Percentiles rank a stretch among this genome's conserved stretches.
Conservation (phyloP, 2,113 vertebrate genomes). For the Heliornis fulica region DNA sequence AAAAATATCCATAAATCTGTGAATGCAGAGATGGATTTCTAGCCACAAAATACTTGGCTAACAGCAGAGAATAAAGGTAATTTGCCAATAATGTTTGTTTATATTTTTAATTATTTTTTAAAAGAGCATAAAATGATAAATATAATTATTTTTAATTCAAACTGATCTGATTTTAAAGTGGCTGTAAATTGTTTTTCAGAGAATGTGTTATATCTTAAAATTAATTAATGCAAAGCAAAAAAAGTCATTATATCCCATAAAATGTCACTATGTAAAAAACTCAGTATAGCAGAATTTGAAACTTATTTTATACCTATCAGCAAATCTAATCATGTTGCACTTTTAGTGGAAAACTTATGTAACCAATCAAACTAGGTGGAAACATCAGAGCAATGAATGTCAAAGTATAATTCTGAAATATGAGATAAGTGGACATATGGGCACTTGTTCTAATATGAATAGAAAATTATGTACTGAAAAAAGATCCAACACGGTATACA, state of each 20-base stretch:
- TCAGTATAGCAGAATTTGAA: not conserved
- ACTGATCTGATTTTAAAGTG: not conserved
- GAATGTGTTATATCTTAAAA: not conserved
- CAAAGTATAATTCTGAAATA: not conserved
- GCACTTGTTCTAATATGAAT: not conserved
- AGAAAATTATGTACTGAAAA: not conserved
- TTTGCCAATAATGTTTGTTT: not conserved
- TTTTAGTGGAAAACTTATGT: not conserved
- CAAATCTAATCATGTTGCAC: not conserved
- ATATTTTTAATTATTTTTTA: not conserved
- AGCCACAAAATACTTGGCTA: not conserved
- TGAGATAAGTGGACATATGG: rapidly evolving
- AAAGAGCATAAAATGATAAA: not conserved
- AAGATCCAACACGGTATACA: not conserved
- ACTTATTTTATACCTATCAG: not conserved
- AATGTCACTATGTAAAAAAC: not conserved
- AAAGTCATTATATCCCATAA: not conserved
- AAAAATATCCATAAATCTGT: not conserved
- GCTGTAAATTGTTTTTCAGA: not conserved
- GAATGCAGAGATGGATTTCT: not conserved
- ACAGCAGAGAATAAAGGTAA: not conserved
- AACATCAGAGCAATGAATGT: not conserved
- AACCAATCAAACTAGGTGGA: not conserved
- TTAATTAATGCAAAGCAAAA: not conserved
- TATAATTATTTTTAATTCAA: not conserved